These are phyloP conservation scores for Graphium colonna DNA, from an alignment of 2,888 invertebrate genomes.

Conservation along the genomic window DNA sequence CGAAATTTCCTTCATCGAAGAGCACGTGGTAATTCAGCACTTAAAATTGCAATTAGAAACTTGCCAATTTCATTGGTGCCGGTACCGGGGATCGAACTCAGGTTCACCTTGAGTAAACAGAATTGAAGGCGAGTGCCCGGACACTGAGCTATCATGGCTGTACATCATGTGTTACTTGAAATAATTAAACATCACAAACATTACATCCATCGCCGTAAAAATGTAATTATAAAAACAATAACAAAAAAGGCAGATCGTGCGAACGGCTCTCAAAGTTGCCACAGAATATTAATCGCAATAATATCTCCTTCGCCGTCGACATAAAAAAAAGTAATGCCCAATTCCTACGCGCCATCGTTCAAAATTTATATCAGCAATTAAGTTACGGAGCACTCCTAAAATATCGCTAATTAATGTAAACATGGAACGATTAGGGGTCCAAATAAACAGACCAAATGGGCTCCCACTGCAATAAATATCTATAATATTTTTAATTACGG, in stretches of 20 bases:
- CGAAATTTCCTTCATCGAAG: too few relatives aligned
- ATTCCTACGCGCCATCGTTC: slow-evolving; percentile 35
- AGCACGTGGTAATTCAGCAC: too few relatives aligned
- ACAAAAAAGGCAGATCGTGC: not conserved
- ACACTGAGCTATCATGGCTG: too few relatives aligned
- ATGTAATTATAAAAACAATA: not conserved
- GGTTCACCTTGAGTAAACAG: too few relatives aligned
- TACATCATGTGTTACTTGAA: too few relatives aligned
- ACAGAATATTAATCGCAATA: slow-evolving; percentile 17
- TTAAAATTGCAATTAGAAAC: too few relatives aligned
- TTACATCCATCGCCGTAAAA: too few relatives aligned
- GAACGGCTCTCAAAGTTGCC: slow-evolving; percentile 6
- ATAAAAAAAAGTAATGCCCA: slow-evolving; percentile 19
- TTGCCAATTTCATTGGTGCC: too few relatives aligned
- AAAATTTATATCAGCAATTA: slow-evolving; percentile 74
- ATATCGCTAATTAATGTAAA: slow-evolving; percentile 79
- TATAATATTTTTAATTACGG: slow-evolving; percentile 78
- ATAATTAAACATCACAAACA: too few relatives aligned
- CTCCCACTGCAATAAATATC: slow-evolving; percentile 70
- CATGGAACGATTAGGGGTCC: slow-evolving; percentile 71
- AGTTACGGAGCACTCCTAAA: slow-evolving; percentile 66
- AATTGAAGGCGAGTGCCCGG: too few relatives aligned
- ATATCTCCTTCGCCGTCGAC: slow-evolving; percentile 5
- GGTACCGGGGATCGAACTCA: too few relatives aligned
- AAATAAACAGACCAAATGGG: slow-evolving; percentile 72